Evolutionary conservation across 1,140 invertebrate genomes (phyloP), one percentile per base, ranked within the genome.

Genomic region (Andrena cerasifolii): DNA sequence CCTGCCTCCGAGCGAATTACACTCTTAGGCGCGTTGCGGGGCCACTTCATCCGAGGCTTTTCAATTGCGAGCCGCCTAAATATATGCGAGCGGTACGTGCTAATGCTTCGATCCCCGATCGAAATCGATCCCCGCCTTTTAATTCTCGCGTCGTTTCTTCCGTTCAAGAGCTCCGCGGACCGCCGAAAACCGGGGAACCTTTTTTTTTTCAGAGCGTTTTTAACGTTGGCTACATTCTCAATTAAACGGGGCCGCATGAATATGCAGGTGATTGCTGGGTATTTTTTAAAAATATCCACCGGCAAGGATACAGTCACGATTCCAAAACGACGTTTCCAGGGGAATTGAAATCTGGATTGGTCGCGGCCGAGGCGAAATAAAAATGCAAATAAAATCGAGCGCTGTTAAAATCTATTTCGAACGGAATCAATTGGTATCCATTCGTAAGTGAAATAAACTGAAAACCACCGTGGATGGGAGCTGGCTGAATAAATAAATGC

Each of bases 311-410:
- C 68, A 18, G 68, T 61, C 56, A 31, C 70, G 14, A 49, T 59
- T 62, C 56, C 59, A 51, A 73, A 63, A 63, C 47, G 70, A 73
- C 59, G 58, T 62, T 36, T 63, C 59, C 47, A 31, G 58, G 58
- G 56, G 63, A 63, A 73, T 63, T 63, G 58, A 73, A 73, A 73
- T 73, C 58, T 36, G 40, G 40, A 0, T 28, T 3, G 21, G 26
- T 26, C 21, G 18, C 6, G 21, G 26, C 40, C 21, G 18, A 21
- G 14, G 21, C 54, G 31, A 61, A 63, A 73, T 73, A 73, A 59
- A 61, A 73, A 73, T 73, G 70, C 63, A 73, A 73, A 73, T 73
- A 73, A 73, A 62, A 73, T 73, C 70, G 45, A 12, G 31, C 24
- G 56, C 70, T 16, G 70, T 21, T 73, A 63, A 73, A 73, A 73